Evolutionary conservation across 2,888 invertebrate species (phyloP).

Genomic region (Hemicrepidius hirtus): DNA sequence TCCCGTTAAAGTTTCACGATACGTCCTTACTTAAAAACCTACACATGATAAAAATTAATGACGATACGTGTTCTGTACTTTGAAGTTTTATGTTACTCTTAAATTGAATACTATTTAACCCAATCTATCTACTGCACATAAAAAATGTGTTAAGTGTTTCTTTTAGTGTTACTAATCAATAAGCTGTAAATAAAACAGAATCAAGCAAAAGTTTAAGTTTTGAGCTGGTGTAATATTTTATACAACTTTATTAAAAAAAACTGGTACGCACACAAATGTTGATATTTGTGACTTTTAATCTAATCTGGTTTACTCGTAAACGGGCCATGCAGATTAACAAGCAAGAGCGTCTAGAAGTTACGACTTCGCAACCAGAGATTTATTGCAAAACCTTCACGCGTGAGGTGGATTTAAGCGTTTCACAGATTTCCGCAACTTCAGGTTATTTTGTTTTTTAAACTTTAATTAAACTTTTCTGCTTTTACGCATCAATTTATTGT

Average conservation of each 20-base stretch:
- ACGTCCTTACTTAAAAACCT: no score
- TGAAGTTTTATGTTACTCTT: no score
- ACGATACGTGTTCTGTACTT: no score
- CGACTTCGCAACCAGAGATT: conserved; percentile 15
- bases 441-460: conserved; percentile 29
- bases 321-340: conserved; percentile 23
- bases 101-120: no score
- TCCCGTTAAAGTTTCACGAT: not conserved
- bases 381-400: conserved; percentile 30
- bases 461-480: conserved; percentile 39
- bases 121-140: no score
- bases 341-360: conserved; percentile 5
- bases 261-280: not conserved
- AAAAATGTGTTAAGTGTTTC: no score
- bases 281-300: conserved; percentile 20
- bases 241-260: no score
- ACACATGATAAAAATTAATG: no score
- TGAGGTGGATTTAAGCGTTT: conserved; percentile 24
- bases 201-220: no score
- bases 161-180: no score
- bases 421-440: conserved; percentile 22
- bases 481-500: conserved; percentile 28
- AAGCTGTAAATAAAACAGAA: no score
- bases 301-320: conserved; percentile 3
- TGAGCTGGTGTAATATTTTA: no score